Base-by-base conservation (phyloP, 2,113 vertebrate genomes). In the Dasyprocta punctata region DNA sequence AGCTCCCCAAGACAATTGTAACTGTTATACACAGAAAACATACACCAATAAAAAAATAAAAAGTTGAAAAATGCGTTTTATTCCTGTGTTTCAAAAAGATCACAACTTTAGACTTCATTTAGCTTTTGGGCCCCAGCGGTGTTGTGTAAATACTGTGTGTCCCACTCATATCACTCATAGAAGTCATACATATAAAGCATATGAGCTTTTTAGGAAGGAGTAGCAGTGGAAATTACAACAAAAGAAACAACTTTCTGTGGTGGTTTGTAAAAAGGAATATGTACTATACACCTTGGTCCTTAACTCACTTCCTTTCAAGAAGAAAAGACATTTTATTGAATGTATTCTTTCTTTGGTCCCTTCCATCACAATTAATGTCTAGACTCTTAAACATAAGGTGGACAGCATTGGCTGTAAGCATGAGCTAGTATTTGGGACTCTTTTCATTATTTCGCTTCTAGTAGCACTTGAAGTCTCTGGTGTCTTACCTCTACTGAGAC, bases 381-480 rank as follows among this genome's bases (percentile, higher is more conserved):
- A 89, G 84, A 84, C 95, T 91, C 94, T 90, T 61, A 92, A 97
- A 97, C 96, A 97, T 10, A 38, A 65, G 63, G 61, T 36, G 38
- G 65, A 91, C 38, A 67, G n/a, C 77, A 22, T 19, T 95, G 97
- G 89, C 97, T 97, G 86, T 97, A 98, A 95, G 98, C 95, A 97
- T 97, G 98, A 94, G 28, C 96, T 95, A 94, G 93, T 63, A 96
- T 96, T 98, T 97, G 93, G 92, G 65, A 78, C 41, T 91, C 83
- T 95, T 88, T 89, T 97, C 92, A 94, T 96, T 95, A 97, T 90
- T 97, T 95, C 95, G 88, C 83, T 94, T 94, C 93, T 83, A 73
- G 96, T 97, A 97, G 96, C 97, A 98, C 97, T 98, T 97, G 96
- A 97, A 98, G 98, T 98, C 96, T 98, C 98, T 97, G 98, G 94